Base-by-base conservation (phyloP, 37 sponge, comb jelly and placozoan genomes). In the Cladorhizidae sp. region DNA sequence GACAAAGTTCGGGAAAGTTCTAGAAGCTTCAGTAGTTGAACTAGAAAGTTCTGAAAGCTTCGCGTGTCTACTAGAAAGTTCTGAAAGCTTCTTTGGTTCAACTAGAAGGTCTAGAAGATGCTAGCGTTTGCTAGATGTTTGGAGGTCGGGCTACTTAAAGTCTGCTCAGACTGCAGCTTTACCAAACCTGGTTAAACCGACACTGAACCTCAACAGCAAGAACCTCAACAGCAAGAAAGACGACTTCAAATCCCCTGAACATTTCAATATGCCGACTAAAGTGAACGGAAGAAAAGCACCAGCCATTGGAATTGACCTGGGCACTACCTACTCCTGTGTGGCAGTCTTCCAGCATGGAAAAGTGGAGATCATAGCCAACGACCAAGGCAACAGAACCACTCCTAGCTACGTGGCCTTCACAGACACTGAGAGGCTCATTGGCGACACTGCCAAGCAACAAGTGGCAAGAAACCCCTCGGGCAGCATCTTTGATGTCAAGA, bases 341-440 rank as follows among this genome's bases (percentile, higher is more conserved):
- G 97, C 91, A 12, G 89, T 96, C 57, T 96, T 90, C 64, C 89
- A 96, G 77, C 92, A 96, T 71, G 97, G 94, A 29, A 96, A 93
- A 49, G 97, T 93, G 72, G 96, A 95, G 72, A 95, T 95, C 65
- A 77, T 95, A 18, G 96, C 96, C 43, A 95, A 95, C 81, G 92
- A 93, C 72, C 94, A 93, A 62, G 97, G 97, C 33, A 91, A 91
- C 80, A 80, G 97, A 21, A 96, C 97, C 81, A 96, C 97, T 21
- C 97, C 97, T 1, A 96, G 97, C 78, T 88, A 96, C 70, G 97
- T 96, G 11, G 94, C 97, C 57, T 96, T 96, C 87, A 91, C 91
- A 22, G 94, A 93, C 80, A 90, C 91, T 9, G 97, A 96, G 74
- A 78, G 97, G 25, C 87, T 96, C 31, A 93, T 96, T 33, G 97